A percentile compares a stretch with the other conserved stretches of the same genome.
Conservation (phyloP, 1,140 invertebrate genomes). For the Plodia interpunctella region DNA sequence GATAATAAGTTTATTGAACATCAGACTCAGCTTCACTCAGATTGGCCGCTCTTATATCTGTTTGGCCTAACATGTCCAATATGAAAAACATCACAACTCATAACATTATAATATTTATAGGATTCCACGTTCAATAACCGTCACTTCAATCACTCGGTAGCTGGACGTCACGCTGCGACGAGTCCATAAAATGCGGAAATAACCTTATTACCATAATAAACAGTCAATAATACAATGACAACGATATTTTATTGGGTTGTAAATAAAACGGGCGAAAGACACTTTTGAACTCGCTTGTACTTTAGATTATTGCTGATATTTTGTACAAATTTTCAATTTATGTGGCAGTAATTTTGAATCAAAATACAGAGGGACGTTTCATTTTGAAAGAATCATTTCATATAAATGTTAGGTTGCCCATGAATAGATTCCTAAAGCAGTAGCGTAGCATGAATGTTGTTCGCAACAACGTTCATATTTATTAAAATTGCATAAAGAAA, state of each 20-base stretch:
- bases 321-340: neutral
- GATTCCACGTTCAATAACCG: slow-evolving; percentile 18
- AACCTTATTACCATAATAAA: slow-evolving; percentile 24
- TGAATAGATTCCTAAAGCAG: too few species aligned
- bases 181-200: slow-evolving; percentile 20
- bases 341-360: neutral
- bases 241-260: slow-evolving; percentile 21
- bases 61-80: neutral
- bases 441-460: too few species aligned
- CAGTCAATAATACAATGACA: slow-evolving; percentile 23
- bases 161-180: slow-evolving; percentile 18
- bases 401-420: too few species aligned
- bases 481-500: too few species aligned
- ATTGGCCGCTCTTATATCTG: neutral
- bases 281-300: slow-evolving; percentile 2
- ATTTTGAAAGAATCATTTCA: too few species aligned
- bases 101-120: slow-evolving; percentile 11
- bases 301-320: neutral
- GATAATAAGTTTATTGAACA: neutral
- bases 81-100: slow-evolving; percentile 7
- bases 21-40: neutral
- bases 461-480: too few species aligned
- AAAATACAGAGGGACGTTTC: neutral
- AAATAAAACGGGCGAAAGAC: slow-evolving; percentile 11
- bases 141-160: slow-evolving; percentile 24